These are phyloP conservation scores for Tapera naevia DNA, from an alignment of 2,797 vertebrate genomes.

Conservation along the genomic window DNA sequence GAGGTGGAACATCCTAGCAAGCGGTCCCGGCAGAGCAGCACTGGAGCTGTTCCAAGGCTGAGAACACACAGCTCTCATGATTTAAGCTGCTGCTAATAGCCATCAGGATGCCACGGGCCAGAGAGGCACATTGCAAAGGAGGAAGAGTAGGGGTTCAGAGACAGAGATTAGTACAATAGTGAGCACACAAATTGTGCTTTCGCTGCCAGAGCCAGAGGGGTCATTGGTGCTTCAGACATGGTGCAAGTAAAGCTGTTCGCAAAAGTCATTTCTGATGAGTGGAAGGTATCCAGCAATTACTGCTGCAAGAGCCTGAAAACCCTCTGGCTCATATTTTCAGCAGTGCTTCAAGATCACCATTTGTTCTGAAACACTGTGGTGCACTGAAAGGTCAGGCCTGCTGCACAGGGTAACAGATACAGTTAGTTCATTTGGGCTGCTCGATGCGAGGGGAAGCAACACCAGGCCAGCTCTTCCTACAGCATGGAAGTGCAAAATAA, in stretches of 20 bases:
- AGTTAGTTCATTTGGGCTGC: not conserved
- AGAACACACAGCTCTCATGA: not conserved
- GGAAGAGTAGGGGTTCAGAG: not conserved
- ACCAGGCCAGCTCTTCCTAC: not conserved
- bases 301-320: not conserved
- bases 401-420: not conserved
- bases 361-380: not conserved
- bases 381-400: not conserved
- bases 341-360: not conserved
- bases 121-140: not conserved
- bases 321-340: not conserved
- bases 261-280: not conserved
- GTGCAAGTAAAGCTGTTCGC: not conserved
- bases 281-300: not conserved
- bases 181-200: not conserved
- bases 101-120: not conserved
- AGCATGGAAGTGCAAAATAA: not conserved
- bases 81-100: not conserved
- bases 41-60: not conserved
- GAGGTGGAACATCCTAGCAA: not conserved
- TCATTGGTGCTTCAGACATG: not conserved
- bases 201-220: not conserved
- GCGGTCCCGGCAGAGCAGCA: rapidly evolving
- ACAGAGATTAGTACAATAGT: not conserved
- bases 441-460: not conserved